phyloP scores from a whole-genome alignment of 2,113 vertebrate species.

The Protobothrops flavoviridis region DNA sequence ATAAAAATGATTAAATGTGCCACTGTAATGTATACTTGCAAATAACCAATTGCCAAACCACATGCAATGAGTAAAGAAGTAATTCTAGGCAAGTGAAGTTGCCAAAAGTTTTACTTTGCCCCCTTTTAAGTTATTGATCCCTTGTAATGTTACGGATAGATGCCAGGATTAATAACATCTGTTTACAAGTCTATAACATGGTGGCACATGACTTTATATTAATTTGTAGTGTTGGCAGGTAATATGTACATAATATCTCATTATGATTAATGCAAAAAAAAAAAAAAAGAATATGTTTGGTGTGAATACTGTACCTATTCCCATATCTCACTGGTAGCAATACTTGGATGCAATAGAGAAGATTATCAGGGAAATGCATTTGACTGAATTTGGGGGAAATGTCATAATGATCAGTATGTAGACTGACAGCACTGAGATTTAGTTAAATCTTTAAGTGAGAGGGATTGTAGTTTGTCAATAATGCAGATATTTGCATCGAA shows the following conservation, averaged over 20 bases:
- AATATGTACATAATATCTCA: not conserved
- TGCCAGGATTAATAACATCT: not conserved
- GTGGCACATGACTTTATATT: too few relatives aligned
- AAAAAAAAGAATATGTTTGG: not conserved
- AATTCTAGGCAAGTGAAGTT: not conserved
- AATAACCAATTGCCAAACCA: not conserved
- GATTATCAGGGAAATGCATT: not conserved
- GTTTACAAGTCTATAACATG: too few relatives aligned
- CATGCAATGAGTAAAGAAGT: not conserved
- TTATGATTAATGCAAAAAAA: not conserved
- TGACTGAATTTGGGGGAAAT: not conserved
- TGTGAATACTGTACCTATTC: not conserved
- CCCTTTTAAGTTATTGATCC: not conserved
- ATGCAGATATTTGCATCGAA: not conserved
- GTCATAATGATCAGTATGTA: not conserved
- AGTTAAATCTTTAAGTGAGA: not conserved
- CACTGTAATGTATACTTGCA: not conserved
- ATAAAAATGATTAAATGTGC: not conserved
- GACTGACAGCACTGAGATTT: not conserved
- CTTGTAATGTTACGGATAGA: too few relatives aligned
- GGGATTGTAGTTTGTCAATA: not conserved
- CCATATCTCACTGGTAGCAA: not conserved
- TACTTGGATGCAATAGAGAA: not conserved
- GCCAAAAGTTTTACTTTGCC: not conserved
- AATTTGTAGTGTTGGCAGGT: not conserved